Evolutionary conservation across 2,888 invertebrate genomes (phyloP), one percentile per base, ranked within the genome.

Genomic region (Allophyes oxyacanthae): DNA sequence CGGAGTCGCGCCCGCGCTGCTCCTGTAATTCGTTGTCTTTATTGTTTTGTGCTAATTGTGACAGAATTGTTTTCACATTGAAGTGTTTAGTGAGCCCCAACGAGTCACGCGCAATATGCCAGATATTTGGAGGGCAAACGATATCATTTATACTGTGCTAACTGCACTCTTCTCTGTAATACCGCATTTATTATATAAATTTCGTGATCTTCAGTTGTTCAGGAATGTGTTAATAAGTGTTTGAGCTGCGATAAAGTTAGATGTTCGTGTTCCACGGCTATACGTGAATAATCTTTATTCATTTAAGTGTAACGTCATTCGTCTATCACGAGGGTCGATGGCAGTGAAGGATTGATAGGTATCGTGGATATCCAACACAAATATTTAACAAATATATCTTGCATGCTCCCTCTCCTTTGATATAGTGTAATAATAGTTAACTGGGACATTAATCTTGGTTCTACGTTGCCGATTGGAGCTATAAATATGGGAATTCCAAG

Each of bases 171-270:
- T 83, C 62, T 74, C 82, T 20, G 63, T 80, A 40, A 58, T 87
- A 37, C 82, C 84, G 13, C 79, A 82, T 60, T 75, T 89, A 37
- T 59, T 87, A 60, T 65, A 84, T 59, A 83, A 76, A 64, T 86
- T 82, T 76, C 71, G 77, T 52, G 87, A 89, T 77, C 77, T 82
- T 43, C 79, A 79, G 64, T 80, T 84, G 46, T 80, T 86, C 61
- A 83, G 85, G 49, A 85, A 87, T 77, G 71, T 84, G 75, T 65
- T 84, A 57, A 87, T 89, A 62, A 87, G 88, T 81, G 84, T 82
- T 51, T 88, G 77, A 84, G 53, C 33, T 49, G 25, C 37, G 41
- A 15, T 20, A 13, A 43, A 40, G 57, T 71, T 58, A 11, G 26
- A 48, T 33, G 28, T 49, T 52, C 49, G 45, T 62, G 30, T 50